phyloP scores from a whole-genome alignment of 1,140 invertebrate genomes.

The Drosophila saltans region DNA sequence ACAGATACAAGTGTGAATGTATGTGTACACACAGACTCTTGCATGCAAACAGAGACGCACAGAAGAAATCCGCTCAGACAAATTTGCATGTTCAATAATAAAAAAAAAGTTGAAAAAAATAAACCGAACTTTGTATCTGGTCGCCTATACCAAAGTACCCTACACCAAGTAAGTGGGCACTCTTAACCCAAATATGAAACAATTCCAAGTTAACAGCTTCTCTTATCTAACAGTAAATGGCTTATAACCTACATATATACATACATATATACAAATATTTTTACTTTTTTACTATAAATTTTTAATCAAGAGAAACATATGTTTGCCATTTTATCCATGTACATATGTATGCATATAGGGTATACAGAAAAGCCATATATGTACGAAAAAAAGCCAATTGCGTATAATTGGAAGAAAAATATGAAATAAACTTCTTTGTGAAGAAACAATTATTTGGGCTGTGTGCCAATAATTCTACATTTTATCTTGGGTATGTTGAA shows the following conservation, averaged over 20 bases:
- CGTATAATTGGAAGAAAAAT: slow-evolving; percentile 18
- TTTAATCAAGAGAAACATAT: no score
- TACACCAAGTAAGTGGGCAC: slow-evolving; percentile 25
- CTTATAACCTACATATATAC: no score
- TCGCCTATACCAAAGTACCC: slow-evolving; percentile 34
- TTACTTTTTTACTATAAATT: no score
- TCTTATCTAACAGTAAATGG: no score
- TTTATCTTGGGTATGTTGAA: background rate
- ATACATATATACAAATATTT: no score
- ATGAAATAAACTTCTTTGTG: slow-evolving; percentile 11
- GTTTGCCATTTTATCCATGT: no score
- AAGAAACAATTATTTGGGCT: slow-evolving; percentile 9
- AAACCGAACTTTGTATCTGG: slow-evolving; percentile 13
- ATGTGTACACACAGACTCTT: slow-evolving; percentile 11
- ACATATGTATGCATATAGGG: background rate
- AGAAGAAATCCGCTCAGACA: slow-evolving; percentile 28
- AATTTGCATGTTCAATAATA: slow-evolving; percentile 67
- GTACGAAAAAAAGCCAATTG: background rate
- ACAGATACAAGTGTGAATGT: slow-evolving; percentile 1
- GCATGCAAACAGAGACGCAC: slow-evolving; percentile 12
- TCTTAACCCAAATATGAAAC: no score
- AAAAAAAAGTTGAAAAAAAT: slow-evolving; percentile 36
- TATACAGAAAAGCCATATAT: slow-evolving; percentile 16
- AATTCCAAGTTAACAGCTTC: no score
- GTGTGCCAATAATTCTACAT: background rate